Base-by-base conservation (phyloP, 2,113 vertebrate species). In the Neodon shergylaensis region DNA sequence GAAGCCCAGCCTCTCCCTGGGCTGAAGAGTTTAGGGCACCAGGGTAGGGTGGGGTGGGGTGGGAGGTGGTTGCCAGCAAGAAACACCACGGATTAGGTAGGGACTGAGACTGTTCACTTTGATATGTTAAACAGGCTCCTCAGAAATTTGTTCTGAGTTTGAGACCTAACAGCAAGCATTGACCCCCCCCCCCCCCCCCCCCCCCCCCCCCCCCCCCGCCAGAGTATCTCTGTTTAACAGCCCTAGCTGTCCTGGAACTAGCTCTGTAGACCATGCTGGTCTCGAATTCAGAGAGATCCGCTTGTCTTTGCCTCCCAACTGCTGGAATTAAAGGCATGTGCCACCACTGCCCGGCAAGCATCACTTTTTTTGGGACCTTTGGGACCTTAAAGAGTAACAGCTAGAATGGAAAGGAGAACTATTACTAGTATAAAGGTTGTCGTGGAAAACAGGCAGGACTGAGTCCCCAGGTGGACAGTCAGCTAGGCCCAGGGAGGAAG, bases 181-280 rank as follows among this genome's bases (percentile, higher is more conserved):
- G n/a, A n/a, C 14, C 14, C 52, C 13, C 4, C 0, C 52, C 52
- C 52, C 3, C 49, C 0, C 14, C 14, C 52, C 13, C 4, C 0
- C 52, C 52, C 52, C 3, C 49, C 14, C 14, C 52, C 13, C 4
- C 0, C 52, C 52, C 52, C 3, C 49, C 0, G 3, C 13, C 52
- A 14, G 13, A 52, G 52, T 52, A 52, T 52, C 52, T 52, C 52
- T 52, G 52, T 52, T 52, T 54, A 54, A 54, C 52, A 54, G 52
- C 52, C 52, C 52, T 54, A 16, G 52, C 52, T 54, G 52, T 54
- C 4, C 52, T 54, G 52, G 52, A 54, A 54, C 52, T 54, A 54
- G 52, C 52, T 54, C 52, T 54, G 52, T 54, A 54, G 16, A 5
- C 52, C 52, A 54, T 16, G 54, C 54, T 54, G 54, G 54, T 54